phyloP scores from a whole-genome alignment of 2,888 invertebrate genomes.

The Liodrosophila aerea region DNA sequence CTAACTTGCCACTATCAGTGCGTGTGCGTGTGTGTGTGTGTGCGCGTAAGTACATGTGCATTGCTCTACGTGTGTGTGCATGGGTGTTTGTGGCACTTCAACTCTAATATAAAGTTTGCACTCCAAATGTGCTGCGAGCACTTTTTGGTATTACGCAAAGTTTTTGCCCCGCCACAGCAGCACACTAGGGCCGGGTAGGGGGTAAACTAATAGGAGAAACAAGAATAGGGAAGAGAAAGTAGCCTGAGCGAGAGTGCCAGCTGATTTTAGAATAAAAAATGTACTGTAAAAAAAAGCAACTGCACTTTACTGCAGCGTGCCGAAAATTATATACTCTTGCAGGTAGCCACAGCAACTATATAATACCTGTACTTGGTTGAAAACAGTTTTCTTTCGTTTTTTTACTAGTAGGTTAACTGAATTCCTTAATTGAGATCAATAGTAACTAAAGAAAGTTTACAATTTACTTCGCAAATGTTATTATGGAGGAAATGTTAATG shows the following conservation, averaged over 20 bases:
- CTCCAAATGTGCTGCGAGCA: slow-evolving; percentile 74
- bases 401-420: too few relatives aligned
- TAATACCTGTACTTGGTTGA: background rate
- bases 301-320: too few relatives aligned
- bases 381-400: background rate
- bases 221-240: background rate
- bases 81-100: slow-evolving; percentile 68
- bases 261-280: slow-evolving; percentile 54
- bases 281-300: slow-evolving; percentile 14
- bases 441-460: too few relatives aligned
- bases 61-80: slow-evolving; percentile 11
- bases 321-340: too few relatives aligned
- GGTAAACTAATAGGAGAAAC: background rate
- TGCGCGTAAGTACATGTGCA: slow-evolving; percentile 7
- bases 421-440: too few relatives aligned
- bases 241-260: slow-evolving; percentile 27
- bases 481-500: too few relatives aligned
- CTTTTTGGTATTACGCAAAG: slow-evolving; percentile 76
- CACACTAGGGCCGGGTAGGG: slow-evolving; percentile 4
- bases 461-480: too few relatives aligned
- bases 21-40: slow-evolving; percentile 17
- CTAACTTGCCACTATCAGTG: slow-evolving; percentile 44
- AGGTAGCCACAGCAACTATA: too few relatives aligned
- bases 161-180: slow-evolving; percentile 47
- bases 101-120: slow-evolving; percentile 74